Base-by-base conservation (phyloP, 2,888 invertebrate genomes). In the Lapara coniferarum region DNA sequence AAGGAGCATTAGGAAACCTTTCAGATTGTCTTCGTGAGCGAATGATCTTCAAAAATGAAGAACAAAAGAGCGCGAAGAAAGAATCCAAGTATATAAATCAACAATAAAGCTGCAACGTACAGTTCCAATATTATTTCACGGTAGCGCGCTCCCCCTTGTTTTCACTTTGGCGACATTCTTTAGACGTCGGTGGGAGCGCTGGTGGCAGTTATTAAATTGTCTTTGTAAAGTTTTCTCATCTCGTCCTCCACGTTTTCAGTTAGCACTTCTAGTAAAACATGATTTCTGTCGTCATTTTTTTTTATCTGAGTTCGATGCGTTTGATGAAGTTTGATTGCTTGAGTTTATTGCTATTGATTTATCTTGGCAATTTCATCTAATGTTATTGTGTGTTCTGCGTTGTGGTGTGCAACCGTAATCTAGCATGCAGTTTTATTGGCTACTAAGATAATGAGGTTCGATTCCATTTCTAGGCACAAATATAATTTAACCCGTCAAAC, bases 171-270 rank as follows among this genome's bases (percentile, higher is more conserved):
- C 57, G 57, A 55, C 81, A 81, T 81, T 84, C 81, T 82, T 77
- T 76, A 78, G 75, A 73, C 79, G 81, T 80, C 82, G 81, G 77
- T 73, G 81, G 73, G 73, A 74, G 80, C 81, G 81, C 84, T 82
- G 79, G 77, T 79, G 81, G 74, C 79, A 76, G 85, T 90, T 90
- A 92, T 91, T 91, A 91, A 91, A 91, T 91, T 90, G 89, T 87
- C 87, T 82, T 83, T 56, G 78, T 75, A 78, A 91, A 91, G 84
- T 91, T 91, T 91, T 89, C 90, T 88, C 91, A 89, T 90, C 86
- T 85, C 83, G 79, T 71, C 74, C 80, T 69, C 70, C 68, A 71
- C 75, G 74, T 79, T 77, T 79, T 70, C 58, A 66, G 66, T 70
- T 58, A 72, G 71, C 67, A 70, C 73, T 71, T 63, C 75, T 70